These are phyloP conservation scores for Subacronicta megacephala DNA, from an alignment of 2,888 invertebrate genomes.

Conservation along the genomic window DNA sequence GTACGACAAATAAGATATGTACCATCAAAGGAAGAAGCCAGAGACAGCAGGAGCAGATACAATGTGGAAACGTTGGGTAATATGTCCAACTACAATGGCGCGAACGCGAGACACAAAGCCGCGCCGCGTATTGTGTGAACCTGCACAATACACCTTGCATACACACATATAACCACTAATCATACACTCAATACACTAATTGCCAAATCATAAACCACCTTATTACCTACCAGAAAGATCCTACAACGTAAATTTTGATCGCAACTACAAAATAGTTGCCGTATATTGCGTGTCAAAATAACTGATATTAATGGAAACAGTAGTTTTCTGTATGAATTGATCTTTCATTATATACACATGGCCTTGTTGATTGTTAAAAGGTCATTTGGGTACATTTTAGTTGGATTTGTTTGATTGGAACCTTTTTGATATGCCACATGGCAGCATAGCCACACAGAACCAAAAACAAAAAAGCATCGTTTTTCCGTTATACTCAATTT, in stretches of 20 bases:
- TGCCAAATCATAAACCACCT: slow-evolving; percentile 69
- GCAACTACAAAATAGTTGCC: slow-evolving; percentile 52
- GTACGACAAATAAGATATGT: slow-evolving; percentile 78
- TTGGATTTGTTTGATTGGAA: slow-evolving; percentile 13
- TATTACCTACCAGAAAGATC: slow-evolving; percentile 58
- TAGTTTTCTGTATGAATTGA: slow-evolving; percentile 76
- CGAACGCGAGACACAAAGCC: slow-evolving; percentile 86
- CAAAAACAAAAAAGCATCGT: slow-evolving; percentile 3
- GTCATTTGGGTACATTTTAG: slow-evolving; percentile 28
- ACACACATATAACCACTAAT: slow-evolving; percentile 72
- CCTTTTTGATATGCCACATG: slow-evolving; percentile 4
- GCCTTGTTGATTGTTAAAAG: slow-evolving; percentile 63
- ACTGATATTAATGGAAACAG: slow-evolving; percentile 79
- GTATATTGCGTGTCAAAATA: slow-evolving; percentile 80
- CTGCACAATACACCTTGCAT: slow-evolving; percentile 87
- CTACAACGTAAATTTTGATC: slow-evolving; percentile 21
- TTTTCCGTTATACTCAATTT: too few species aligned
- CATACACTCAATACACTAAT: slow-evolving; percentile 68
- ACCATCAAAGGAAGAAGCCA: slow-evolving; percentile 85
- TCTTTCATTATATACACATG: slow-evolving; percentile 65
- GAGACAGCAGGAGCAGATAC: slow-evolving; percentile 79
- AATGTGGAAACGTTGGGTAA: slow-evolving; percentile 87
- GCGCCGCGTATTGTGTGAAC: slow-evolving; percentile 83
- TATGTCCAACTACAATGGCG: slow-evolving; percentile 87
- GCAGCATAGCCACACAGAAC: not conserved